Evolutionary conservation across 2,113 vertebrate species (phyloP).

Genomic region (Apus apus): DNA sequence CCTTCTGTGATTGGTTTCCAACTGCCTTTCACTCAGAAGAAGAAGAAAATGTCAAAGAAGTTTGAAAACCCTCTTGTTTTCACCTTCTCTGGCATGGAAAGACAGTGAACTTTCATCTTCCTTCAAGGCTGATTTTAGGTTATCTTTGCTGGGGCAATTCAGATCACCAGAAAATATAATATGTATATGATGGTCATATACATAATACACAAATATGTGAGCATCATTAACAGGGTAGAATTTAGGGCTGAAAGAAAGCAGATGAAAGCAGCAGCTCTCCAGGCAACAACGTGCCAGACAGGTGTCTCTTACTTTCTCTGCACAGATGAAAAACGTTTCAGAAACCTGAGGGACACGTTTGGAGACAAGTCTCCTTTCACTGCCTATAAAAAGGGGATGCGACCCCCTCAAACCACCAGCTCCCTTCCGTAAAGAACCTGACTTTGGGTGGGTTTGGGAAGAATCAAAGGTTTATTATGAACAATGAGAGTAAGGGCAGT

Average conservation of each 20-base stretch:
- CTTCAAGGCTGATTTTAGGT: background rate
- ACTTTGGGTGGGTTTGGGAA: background rate
- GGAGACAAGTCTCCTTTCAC: background rate
- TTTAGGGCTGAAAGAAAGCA: background rate
- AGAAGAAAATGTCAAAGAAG: background rate
- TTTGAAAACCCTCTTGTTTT: background rate
- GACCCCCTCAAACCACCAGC: background rate
- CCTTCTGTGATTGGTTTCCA: slow-evolving; percentile 11
- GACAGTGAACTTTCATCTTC: background rate
- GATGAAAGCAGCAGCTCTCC: background rate
- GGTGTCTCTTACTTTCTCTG: background rate
- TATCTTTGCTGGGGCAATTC: background rate
- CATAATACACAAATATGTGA: too few relatives aligned
- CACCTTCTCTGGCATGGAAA: background rate
- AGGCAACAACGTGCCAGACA: background rate
- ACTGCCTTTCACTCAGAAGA: background rate
- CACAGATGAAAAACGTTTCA: background rate
- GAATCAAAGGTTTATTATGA: background rate
- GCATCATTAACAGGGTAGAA: background rate
- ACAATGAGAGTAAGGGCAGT: background rate
- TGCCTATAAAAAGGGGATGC: background rate
- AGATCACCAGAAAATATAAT: background rate
- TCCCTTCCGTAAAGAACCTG: fast-evolving
- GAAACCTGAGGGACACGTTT: fast-evolving
- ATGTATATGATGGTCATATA: background rate